These are phyloP conservation scores for Nemurella pictetii DNA, from an alignment of 2,888 invertebrate species.

Conservation along the genomic window DNA sequence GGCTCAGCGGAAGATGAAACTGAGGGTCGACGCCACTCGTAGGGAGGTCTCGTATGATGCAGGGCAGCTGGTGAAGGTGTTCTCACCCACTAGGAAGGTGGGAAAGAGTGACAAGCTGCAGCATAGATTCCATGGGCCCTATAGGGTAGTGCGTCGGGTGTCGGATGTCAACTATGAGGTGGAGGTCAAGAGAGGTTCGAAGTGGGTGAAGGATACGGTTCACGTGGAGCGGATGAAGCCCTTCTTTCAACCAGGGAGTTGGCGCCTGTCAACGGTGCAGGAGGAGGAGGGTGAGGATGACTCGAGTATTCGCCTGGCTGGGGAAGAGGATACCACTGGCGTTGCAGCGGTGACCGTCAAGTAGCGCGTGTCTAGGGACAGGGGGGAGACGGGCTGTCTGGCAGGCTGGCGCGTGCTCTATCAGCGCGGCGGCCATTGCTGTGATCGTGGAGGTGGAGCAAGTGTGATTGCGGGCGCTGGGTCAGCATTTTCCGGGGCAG, in stretches of 20 bases:
- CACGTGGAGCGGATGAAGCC: slow-evolving; percentile 21
- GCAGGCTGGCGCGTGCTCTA: neutral
- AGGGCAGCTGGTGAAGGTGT: slow-evolving; percentile 10
- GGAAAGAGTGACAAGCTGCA: neutral
- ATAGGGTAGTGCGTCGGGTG: neutral
- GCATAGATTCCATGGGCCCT: neutral
- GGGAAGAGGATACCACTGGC: no score
- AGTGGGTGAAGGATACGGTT: neutral
- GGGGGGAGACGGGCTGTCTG: neutral
- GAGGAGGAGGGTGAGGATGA: neutral
- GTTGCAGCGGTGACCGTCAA: no score
- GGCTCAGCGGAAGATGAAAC: neutral
- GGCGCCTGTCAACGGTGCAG: slow-evolving; percentile 1
- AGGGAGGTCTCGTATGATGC: neutral
- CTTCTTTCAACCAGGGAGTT: neutral
- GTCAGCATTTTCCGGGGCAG: neutral
- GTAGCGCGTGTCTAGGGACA: no score
- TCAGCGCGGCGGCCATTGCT: neutral
- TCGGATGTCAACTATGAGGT: slow-evolving; percentile 23
- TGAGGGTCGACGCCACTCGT: neutral
- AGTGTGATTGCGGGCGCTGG: neutral
- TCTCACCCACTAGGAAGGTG: neutral
- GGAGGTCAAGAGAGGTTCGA: neutral
- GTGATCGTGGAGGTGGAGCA: neutral
- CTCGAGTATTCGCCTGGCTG: no score